These are phyloP conservation scores for Priocnemis perturbator DNA, from an alignment of 2,888 invertebrate genomes.

Conservation along the genomic window DNA sequence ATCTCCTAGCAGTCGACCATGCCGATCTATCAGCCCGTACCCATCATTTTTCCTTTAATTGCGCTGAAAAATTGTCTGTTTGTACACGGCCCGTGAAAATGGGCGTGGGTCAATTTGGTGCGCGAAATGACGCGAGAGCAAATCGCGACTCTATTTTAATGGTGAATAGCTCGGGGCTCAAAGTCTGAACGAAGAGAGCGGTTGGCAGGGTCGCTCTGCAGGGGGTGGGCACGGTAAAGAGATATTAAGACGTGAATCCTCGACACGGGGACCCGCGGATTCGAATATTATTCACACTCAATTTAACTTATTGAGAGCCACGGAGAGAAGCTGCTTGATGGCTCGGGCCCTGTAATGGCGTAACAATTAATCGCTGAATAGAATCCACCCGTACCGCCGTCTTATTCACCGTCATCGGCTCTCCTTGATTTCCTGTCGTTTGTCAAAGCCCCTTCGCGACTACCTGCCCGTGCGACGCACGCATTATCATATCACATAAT, in stretches of 20 bases:
- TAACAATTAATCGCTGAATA: constrained; percentile 63
- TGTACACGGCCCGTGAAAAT: no score
- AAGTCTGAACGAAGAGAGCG: background rate
- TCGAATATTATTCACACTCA: constrained; percentile 69
- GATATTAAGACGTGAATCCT: constrained; percentile 54
- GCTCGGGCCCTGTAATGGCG: constrained; percentile 53
- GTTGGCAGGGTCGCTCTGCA: background rate
- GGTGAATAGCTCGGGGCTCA: background rate
- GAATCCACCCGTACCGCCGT: constrained; percentile 32
- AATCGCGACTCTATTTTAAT: constrained; percentile 1
- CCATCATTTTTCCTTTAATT: no score
- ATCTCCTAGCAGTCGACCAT: no score
- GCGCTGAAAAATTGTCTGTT: no score
- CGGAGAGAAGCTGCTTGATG: constrained; percentile 49
- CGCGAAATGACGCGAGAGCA: constrained; percentile 10
- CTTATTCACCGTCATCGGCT: constrained; percentile 6
- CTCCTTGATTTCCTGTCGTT: constrained; percentile 50
- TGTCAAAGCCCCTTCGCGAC: constrained; percentile 37
- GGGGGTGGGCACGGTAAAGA: background rate
- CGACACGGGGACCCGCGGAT: constrained; percentile 49
- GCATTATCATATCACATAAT: constrained; percentile 18
- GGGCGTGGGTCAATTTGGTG: no score
- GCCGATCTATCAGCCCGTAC: no score
- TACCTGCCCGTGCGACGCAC: constrained; percentile 19
- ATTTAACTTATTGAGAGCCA: constrained; percentile 66